These are phyloP conservation scores for Barypeithes pellucidus DNA, from an alignment of 2,888 invertebrate species.

Conservation along the genomic window DNA sequence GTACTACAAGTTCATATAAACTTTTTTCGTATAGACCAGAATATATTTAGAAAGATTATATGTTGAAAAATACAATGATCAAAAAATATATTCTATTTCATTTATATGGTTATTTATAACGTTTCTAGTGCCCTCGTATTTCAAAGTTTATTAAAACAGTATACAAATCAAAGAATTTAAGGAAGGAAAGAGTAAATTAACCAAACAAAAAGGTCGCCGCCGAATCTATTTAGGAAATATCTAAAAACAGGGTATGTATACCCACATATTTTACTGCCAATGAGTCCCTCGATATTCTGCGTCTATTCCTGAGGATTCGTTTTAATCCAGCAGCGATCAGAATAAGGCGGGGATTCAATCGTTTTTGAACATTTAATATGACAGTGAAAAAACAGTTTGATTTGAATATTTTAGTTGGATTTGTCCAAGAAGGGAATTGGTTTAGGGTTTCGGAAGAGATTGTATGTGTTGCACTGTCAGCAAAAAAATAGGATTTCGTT, in stretches of 20 bases:
- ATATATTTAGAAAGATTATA: too few relatives aligned
- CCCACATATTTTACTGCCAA: constrained; percentile 65
- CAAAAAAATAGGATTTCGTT: constrained; percentile 8
- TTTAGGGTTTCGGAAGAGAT: constrained; percentile 9
- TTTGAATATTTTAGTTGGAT: constrained; percentile 35
- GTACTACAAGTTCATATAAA: too few relatives aligned
- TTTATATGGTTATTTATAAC: too few relatives aligned
- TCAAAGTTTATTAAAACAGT: not conserved
- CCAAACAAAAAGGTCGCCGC: not conserved
- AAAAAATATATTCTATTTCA: too few relatives aligned
- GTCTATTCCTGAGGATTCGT: constrained; percentile 27
- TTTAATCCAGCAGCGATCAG: constrained; percentile 36
- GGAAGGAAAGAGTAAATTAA: not conserved
- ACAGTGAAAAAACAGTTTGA: constrained; percentile 35
- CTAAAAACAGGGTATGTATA: constrained; percentile 64
- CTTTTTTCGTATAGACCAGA: too few relatives aligned
- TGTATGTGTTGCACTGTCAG: constrained; percentile 14
- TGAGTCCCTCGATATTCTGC: constrained; percentile 54
- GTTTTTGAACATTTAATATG: constrained; percentile 38
- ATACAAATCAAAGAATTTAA: not conserved
- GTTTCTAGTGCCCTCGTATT: too few relatives aligned
- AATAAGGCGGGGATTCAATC: constrained; percentile 32
- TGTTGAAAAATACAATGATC: too few relatives aligned
- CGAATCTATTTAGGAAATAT: constrained; percentile 59
- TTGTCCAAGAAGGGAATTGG: constrained; percentile 12